These are phyloP conservation scores for Aphelenchoides avenae DNA, from an alignment of 1,140 invertebrate species.

Conservation along the genomic window DNA sequence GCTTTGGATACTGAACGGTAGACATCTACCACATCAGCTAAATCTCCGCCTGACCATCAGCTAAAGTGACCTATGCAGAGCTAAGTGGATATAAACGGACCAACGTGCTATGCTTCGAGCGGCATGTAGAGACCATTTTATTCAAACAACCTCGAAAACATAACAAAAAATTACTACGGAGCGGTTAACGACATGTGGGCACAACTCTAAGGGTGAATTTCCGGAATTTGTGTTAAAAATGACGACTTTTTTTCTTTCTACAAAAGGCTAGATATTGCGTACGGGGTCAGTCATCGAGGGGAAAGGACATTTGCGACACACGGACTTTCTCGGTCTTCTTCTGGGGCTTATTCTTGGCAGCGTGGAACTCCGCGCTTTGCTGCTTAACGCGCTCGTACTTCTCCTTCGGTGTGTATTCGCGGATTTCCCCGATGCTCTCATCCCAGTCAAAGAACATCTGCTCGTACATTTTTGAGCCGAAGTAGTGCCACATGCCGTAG, in stretches of 20 bases:
- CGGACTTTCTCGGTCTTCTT: not conserved
- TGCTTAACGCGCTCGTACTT: slow-evolving; percentile 10
- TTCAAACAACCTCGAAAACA: slow-evolving; percentile 18
- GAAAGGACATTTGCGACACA: not conserved
- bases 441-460: slow-evolving; percentile 31
- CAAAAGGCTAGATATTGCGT: no score
- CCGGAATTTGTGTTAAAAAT: no score
- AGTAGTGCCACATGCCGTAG: slow-evolving; percentile 39
- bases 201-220: no score
- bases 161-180: no score
- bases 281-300: no score
- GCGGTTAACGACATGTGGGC: no score
- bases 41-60: not conserved
- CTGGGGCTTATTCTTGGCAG: slow-evolving; percentile 2
- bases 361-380: slow-evolving; percentile 14
- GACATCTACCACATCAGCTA: not conserved
- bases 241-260: no score
- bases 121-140: slow-evolving; percentile 22
- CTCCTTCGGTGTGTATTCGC: slow-evolving; percentile 29
- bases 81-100: slow-evolving; percentile 1
- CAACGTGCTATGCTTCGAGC: slow-evolving; percentile 7
- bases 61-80: not conserved
- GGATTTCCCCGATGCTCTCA: slow-evolving; percentile 31
- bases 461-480: slow-evolving; percentile 38
- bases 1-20: not conserved